A percentile compares a stretch with the other conserved stretches of the same genome.
These are phyloP conservation scores for Periparus ater DNA, from an alignment of 2,797 vertebrate species.

Conservation along the genomic window DNA sequence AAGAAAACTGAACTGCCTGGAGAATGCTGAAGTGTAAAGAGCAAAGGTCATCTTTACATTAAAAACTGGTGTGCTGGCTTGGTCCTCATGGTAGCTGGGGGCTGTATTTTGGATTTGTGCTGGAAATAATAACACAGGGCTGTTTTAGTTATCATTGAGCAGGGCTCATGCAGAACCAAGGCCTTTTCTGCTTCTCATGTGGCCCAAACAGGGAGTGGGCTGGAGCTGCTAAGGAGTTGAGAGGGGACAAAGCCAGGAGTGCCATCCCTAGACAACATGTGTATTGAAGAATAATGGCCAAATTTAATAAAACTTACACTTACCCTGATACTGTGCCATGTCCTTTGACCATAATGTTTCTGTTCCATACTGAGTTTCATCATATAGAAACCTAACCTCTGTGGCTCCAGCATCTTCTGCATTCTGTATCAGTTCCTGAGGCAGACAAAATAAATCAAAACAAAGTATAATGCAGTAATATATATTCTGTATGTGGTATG, in stretches of 20 bases:
- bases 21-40: background rate
- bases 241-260: background rate
- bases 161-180: background rate
- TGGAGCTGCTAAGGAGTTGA: background rate
- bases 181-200: background rate
- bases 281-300: background rate
- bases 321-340: conserved; percentile 95
- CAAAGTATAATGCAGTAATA: background rate
- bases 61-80: background rate
- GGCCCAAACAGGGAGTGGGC: background rate
- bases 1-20: background rate
- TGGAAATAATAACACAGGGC: background rate
- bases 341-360: conserved; percentile 94
- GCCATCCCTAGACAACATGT: background rate
- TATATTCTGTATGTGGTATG: too few species aligned
- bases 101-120: background rate
- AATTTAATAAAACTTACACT: background rate
- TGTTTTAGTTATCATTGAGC: background rate
- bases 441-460: background rate
- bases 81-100: background rate
- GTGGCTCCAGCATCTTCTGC: conserved; percentile 98
- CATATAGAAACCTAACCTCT: conserved; percentile 94
- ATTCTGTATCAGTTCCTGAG: conserved; percentile 97
- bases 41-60: background rate
- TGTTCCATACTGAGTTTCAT: conserved; percentile 94